These are phyloP conservation scores for Brachionus rubens DNA, from an alignment of 1,140 invertebrate genomes.

Conservation along the genomic window DNA sequence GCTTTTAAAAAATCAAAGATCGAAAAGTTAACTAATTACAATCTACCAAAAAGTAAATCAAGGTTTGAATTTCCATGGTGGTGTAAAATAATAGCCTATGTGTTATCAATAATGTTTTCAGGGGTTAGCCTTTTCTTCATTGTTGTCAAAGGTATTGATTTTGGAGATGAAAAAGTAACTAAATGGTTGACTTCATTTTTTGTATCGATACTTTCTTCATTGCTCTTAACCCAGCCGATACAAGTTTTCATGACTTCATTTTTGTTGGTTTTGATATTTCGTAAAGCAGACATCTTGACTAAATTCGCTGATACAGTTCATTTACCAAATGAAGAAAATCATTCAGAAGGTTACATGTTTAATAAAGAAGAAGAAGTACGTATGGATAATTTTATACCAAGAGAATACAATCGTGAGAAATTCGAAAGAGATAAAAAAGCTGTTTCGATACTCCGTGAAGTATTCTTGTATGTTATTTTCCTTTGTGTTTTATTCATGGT, in stretches of 20 bases:
- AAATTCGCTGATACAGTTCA: slow-evolving; percentile 53
- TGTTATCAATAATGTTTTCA: slow-evolving; percentile 60
- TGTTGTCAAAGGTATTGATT: slow-evolving; percentile 64
- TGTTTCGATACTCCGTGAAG: neutral
- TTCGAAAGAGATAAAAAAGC: slow-evolving; percentile 4
- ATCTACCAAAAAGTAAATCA: neutral
- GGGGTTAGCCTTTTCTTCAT: slow-evolving; percentile 62
- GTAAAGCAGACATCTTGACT: slow-evolving; percentile 60
- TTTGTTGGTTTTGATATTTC: slow-evolving; percentile 62
- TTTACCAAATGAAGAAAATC: slow-evolving; percentile 46
- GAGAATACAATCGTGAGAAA: neutral
- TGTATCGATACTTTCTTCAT: slow-evolving; percentile 64
- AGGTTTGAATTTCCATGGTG: slow-evolving; percentile 61
- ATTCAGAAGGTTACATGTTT: too few species aligned
- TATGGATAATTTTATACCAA: neutral
- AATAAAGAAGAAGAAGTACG: too few species aligned
- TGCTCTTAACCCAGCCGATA: slow-evolving; percentile 65
- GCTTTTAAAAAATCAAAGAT: neutral
- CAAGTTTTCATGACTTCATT: slow-evolving; percentile 63
- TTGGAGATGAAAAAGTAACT: slow-evolving; percentile 64
- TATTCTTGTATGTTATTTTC: neutral
- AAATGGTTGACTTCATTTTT: slow-evolving; percentile 65
- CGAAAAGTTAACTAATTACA: neutral
- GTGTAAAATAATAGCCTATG: slow-evolving; percentile 62
- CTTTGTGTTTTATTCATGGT: neutral